Evolutionary conservation across 2,888 invertebrate species (phyloP).

Genomic region (Caenorhabditis sp.): DNA sequence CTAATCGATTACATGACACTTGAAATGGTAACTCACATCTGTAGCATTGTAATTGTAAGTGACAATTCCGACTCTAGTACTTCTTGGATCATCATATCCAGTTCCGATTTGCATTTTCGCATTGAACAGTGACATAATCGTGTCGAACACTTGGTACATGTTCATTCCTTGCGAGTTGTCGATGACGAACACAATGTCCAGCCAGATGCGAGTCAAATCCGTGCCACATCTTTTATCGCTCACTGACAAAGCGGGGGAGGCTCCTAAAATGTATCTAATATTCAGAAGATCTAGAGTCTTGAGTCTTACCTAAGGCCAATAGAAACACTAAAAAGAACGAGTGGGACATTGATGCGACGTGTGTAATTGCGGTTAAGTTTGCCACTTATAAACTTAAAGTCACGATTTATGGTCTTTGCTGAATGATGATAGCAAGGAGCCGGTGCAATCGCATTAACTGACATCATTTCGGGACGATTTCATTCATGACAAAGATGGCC

Average conservation of each 20-base stretch:
- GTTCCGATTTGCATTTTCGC: conserved; percentile 30
- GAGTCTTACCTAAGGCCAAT: not conserved
- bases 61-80: conserved; percentile 35
- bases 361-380: not conserved
- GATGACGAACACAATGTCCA: conserved; percentile 42
- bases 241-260: not conserved
- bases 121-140: conserved; percentile 23
- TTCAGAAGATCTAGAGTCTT: not conserved
- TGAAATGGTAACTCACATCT: conserved; percentile 16
- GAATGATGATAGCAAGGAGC: not conserved
- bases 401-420: no score
- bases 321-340: not conserved
- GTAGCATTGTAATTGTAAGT: conserved; percentile 44
- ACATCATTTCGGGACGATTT: not conserved
- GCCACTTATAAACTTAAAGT: not conserved
- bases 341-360: not conserved
- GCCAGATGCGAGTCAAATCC: conserved; percentile 22
- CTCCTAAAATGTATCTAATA: not conserved
- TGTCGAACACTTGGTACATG: conserved; percentile 21
- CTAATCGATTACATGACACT: not conserved
- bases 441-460: not conserved
- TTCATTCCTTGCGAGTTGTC: conserved; percentile 16
- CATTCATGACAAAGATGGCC: no score
- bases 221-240: conserved; percentile 27
- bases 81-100: conserved; percentile 25